phyloP scores from a whole-genome alignment of 2,113 vertebrate species.

The Nycticebus coucang region DNA sequence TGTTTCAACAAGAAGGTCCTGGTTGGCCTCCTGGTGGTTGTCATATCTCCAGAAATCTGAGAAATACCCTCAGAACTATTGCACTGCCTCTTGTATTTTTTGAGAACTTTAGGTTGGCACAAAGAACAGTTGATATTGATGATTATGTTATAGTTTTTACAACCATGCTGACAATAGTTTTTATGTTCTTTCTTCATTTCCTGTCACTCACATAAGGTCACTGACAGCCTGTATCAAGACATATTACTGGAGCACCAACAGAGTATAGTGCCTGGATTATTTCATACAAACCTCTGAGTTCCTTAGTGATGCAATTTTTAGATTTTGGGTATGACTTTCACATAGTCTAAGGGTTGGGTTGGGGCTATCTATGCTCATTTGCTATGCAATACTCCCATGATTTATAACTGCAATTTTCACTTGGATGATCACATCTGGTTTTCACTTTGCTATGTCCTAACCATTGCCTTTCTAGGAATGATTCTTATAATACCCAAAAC shows the following conservation, averaged over 20 bases:
- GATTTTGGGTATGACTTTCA: neutral
- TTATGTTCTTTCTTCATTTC: neutral
- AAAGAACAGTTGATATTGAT: neutral
- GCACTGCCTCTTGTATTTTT: neutral
- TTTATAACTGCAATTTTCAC: neutral
- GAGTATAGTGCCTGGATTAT: neutral
- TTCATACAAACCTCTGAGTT: neutral
- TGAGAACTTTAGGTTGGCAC: neutral
- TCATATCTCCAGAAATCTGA: neutral
- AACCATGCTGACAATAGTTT: neutral
- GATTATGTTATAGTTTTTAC: neutral
- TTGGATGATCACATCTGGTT: slow-evolving; percentile 11
- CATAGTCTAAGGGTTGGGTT: neutral
- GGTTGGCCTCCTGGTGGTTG: neutral
- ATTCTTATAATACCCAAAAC: neutral
- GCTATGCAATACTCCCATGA: neutral
- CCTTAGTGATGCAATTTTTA: neutral
- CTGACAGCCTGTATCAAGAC: neutral
- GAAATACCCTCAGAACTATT: neutral
- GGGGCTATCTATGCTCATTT: neutral
- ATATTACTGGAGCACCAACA: neutral
- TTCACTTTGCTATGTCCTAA: neutral
- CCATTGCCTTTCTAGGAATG: neutral
- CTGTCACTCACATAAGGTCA: neutral
- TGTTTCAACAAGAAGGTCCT: neutral